These are phyloP conservation scores for Ptilorrhoa leucosticta DNA, from an alignment of 2,113 vertebrate genomes.

Conservation along the genomic window DNA sequence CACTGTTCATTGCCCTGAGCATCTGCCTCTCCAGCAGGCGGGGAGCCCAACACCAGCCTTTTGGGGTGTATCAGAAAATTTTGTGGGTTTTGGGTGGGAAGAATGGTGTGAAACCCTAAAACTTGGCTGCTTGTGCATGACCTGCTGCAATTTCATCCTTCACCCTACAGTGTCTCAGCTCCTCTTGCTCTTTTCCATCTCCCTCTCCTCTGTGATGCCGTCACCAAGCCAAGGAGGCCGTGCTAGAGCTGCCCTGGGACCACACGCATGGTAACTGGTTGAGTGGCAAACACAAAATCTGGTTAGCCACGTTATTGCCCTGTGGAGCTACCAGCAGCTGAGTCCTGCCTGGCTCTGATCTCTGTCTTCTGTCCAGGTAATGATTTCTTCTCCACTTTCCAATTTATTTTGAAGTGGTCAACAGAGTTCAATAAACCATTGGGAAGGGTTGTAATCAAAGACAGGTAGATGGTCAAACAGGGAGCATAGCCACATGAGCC, in stretches of 20 bases:
- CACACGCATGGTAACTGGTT: not conserved
- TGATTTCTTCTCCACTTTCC: not conserved
- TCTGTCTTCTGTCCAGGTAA: not conserved
- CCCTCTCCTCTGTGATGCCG: not conserved
- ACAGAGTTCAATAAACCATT: not conserved
- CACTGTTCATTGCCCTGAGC: not conserved
- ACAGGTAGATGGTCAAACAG: not conserved
- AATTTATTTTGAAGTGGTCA: not conserved
- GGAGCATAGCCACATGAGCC: not conserved
- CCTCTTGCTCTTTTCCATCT: not conserved
- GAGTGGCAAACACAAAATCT: not conserved
- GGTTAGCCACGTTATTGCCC: not conserved
- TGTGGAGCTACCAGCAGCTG: not conserved
- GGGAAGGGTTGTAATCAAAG: not conserved
- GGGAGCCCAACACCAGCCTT: rapidly evolving
- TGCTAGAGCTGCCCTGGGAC: not conserved
- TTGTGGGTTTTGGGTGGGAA: rapidly evolving
- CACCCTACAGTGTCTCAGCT: rapidly evolving
- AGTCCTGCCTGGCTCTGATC: not conserved
- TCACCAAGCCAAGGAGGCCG: not conserved
- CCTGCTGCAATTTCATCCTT: not conserved
- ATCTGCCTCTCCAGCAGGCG: not conserved
- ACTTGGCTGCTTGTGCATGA: not conserved
- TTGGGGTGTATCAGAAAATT: not conserved
- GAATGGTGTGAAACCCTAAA: not conserved